These are phyloP conservation scores for Sesamia inferens DNA, from an alignment of 2,888 invertebrate species.

Conservation along the genomic window DNA sequence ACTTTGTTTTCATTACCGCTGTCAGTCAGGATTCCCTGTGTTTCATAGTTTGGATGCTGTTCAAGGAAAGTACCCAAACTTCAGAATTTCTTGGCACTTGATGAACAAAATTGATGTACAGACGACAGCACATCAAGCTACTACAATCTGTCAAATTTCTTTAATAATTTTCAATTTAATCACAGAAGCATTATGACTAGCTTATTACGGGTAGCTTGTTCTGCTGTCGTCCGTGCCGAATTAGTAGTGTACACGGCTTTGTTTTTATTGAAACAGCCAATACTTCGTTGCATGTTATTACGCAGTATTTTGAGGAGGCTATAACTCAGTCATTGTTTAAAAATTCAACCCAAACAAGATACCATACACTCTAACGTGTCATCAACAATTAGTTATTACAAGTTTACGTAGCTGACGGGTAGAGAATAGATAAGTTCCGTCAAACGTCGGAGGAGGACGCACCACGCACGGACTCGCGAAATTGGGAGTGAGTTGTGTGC, in stretches of 20 bases:
- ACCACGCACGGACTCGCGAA: no score
- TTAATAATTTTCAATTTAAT: no score
- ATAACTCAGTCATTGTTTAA: not conserved
- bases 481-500: no score
- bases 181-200: no score
- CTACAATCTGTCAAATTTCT: no score
- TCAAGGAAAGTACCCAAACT: slow-evolving; percentile 19
- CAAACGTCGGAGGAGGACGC: no score
- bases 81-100: slow-evolving; percentile 20
- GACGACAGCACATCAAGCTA: no score
- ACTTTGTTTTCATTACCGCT: slow-evolving; percentile 6
- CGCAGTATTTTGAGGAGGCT: not conserved
- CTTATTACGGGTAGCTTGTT: no score
- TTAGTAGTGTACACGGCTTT: not conserved
- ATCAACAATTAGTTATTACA: not conserved
- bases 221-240: not conserved
- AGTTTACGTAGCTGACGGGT: not conserved
- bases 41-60: slow-evolving; percentile 11
- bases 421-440: no score
- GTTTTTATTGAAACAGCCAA: slow-evolving; percentile 1
- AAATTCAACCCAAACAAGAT: not conserved
- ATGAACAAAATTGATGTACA: not conserved
- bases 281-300: not conserved
- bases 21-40: slow-evolving; percentile 3
- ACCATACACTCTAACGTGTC: not conserved